Conservation (phyloP, 2,888 invertebrate species). For the Metallyticus violacea region DNA sequence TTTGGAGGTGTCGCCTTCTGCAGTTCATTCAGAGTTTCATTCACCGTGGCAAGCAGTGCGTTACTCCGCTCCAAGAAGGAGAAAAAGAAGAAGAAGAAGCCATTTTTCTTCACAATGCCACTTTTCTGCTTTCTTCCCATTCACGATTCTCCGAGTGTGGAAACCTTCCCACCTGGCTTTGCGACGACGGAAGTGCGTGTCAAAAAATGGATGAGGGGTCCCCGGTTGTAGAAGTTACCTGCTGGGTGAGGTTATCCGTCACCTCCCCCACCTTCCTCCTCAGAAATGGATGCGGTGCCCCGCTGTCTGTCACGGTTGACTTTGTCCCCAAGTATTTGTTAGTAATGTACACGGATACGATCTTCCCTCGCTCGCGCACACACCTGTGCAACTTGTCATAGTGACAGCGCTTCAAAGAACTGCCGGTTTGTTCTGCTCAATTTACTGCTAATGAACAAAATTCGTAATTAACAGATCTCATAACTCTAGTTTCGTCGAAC, state of each 20-base stretch:
- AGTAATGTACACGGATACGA: background rate
- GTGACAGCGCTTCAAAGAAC: background rate
- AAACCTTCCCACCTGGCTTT: slow-evolving; percentile 24
- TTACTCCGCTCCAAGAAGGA: background rate
- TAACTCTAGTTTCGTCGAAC: no score
- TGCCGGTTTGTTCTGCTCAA: background rate
- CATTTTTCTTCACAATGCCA: slow-evolving; percentile 13
- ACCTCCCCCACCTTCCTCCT: background rate
- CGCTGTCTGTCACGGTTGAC: slow-evolving; percentile 8
- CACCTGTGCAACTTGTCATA: background rate
- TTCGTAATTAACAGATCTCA: no score
- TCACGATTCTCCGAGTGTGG: slow-evolving; percentile 10
- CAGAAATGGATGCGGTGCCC: background rate
- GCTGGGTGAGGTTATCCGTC: slow-evolving; percentile 9
- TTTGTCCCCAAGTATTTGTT: background rate
- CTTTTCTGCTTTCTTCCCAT: background rate
- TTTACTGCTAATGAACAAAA: no score
- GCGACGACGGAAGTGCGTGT: slow-evolving; percentile 18
- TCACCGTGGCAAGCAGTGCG: slow-evolving; percentile 17
- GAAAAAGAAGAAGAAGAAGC: slow-evolving; percentile 14
- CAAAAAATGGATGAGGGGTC: slow-evolving; percentile 8
- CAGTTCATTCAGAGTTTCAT: slow-evolving; percentile 24
- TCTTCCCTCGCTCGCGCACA: background rate
- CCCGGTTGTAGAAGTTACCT: slow-evolving; percentile 5
- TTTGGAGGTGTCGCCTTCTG: background rate